Conservation (phyloP, 2,797 vertebrate species). For the Chromobotia macracanthus region DNA sequence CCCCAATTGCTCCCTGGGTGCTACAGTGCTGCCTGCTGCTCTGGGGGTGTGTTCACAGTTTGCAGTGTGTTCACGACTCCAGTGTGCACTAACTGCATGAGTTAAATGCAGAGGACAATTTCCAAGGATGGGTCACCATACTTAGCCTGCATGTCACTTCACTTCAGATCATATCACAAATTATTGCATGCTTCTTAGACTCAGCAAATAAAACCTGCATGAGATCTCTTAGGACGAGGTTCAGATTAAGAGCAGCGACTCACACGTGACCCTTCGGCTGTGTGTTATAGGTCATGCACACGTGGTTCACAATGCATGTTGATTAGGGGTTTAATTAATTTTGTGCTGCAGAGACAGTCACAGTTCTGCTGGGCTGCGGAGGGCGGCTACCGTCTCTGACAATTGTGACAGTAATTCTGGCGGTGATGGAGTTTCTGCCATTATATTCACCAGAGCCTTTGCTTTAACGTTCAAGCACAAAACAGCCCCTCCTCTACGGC, state of each 20-base stretch:
- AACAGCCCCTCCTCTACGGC: conserved; percentile 31
- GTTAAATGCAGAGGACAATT: too few species aligned
- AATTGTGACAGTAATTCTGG: conserved; percentile 1
- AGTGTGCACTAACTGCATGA: too few species aligned
- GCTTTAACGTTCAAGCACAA: conserved; percentile 40
- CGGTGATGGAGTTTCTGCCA: conserved; percentile 4
- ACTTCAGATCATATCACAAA: not conserved
- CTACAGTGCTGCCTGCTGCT: too few species aligned
- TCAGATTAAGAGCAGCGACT: not conserved
- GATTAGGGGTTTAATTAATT: conserved; percentile 27
- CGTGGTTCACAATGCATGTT: not conserved
- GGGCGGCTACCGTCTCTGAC: not conserved
- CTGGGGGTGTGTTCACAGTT: too few species aligned
- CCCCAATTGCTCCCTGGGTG: too few species aligned
- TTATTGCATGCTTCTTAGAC: not conserved
- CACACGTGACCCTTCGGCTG: conserved; percentile 3
- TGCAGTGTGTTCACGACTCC: too few species aligned
- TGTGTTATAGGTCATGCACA: conserved; percentile 11
- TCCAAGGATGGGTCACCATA: too few species aligned
- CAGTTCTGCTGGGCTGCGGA: not conserved
- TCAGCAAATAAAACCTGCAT: not conserved
- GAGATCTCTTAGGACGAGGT: not conserved
- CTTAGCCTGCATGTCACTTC: too few species aligned
- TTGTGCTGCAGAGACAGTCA: not conserved
- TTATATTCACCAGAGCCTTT: conserved; percentile 14